Evolutionary conservation across 1,140 invertebrate genomes (phyloP).

Genomic region (Subanguina moxae): DNA sequence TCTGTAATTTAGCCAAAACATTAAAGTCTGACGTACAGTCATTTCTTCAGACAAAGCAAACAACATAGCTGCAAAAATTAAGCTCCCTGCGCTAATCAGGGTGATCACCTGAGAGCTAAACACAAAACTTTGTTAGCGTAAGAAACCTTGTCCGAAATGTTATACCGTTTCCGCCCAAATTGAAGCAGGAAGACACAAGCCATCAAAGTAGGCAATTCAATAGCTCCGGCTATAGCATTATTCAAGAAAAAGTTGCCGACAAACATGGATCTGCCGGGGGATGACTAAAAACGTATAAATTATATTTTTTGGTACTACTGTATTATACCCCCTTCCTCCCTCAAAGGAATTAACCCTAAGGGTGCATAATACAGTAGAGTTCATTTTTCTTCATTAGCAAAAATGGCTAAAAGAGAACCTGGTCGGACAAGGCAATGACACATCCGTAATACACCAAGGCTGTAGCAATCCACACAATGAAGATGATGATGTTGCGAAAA

Average conservation of each 20-base stretch:
- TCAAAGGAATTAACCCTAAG: too few relatives aligned
- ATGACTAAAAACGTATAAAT: slow-evolving; percentile 28
- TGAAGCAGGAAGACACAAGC: slow-evolving; percentile 54
- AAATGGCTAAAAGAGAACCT: slow-evolving; percentile 16
- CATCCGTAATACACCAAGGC: slow-evolving; percentile 56
- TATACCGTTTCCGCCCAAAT: slow-evolving; percentile 47
- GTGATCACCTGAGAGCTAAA: slow-evolving; percentile 57
- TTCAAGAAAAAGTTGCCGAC: slow-evolving; percentile 58
- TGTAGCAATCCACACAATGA: slow-evolving; percentile 56
- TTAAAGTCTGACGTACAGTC: slow-evolving; percentile 32
- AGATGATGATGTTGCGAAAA: slow-evolving; percentile 47
- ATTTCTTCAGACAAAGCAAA: slow-evolving; percentile 41
- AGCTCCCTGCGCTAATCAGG: slow-evolving; percentile 45
- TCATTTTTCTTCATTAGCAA: neutral
- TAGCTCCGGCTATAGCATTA: slow-evolving; percentile 57
- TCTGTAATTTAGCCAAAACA: too few relatives aligned
- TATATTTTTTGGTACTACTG: neutral
- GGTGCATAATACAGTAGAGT: too few relatives aligned
- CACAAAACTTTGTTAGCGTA: neutral
- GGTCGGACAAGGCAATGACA: slow-evolving; percentile 58
- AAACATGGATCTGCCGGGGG: slow-evolving; percentile 54
- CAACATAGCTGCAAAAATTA: slow-evolving; percentile 52
- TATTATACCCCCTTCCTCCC: too few relatives aligned
- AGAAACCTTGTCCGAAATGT: neutral
- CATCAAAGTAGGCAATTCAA: slow-evolving; percentile 55